Conservation (phyloP, 2,797 vertebrate genomes). For the Melanotaenia boesemani region DNA sequence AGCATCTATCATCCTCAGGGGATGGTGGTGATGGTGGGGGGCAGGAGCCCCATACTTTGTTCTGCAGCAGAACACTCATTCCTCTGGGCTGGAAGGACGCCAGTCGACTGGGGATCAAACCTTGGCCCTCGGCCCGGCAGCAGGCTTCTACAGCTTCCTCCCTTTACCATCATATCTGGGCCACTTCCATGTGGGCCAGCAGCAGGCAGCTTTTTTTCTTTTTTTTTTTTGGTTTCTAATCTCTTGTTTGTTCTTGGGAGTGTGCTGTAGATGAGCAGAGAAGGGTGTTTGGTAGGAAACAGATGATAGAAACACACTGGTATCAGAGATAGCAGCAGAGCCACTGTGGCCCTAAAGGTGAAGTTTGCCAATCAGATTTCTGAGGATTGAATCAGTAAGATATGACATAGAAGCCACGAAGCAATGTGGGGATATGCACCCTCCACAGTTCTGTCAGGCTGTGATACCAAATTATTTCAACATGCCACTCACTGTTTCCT, state of each 20-base stretch:
- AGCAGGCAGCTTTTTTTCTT: slow-evolving; percentile 59
- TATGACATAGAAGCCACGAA: slow-evolving; percentile 38
- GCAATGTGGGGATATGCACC: slow-evolving; percentile 16
- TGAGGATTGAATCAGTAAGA: slow-evolving; percentile 47
- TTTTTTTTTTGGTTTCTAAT: slow-evolving; percentile 67
- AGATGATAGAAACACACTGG: slow-evolving; percentile 55
- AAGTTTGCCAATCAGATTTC: slow-evolving; percentile 67
- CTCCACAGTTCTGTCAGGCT: slow-evolving; percentile 25
- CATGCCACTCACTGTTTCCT: slow-evolving; percentile 19
- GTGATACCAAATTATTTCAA: slow-evolving; percentile 31
- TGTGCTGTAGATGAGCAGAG: slow-evolving; percentile 71
- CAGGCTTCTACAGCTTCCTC: slow-evolving; percentile 70
- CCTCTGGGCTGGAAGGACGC: slow-evolving; percentile 79
- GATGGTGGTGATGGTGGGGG: slow-evolving; percentile 47
- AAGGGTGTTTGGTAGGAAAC: slow-evolving; percentile 62
- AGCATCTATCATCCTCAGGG: slow-evolving; percentile 81
- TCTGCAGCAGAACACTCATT: slow-evolving; percentile 71
- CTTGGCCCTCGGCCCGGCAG: slow-evolving; percentile 75
- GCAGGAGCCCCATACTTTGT: slow-evolving; percentile 57
- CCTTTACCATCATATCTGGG: slow-evolving; percentile 77
- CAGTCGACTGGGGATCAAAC: slow-evolving; percentile 76
- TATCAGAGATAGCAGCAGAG: slow-evolving; percentile 65
- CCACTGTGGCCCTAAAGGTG: slow-evolving; percentile 61
- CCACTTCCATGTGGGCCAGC: slow-evolving; percentile 80
- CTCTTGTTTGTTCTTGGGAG: slow-evolving; percentile 76